phyloP scores from a whole-genome alignment of 2,888 invertebrate species.

The Lingula anatina region DNA sequence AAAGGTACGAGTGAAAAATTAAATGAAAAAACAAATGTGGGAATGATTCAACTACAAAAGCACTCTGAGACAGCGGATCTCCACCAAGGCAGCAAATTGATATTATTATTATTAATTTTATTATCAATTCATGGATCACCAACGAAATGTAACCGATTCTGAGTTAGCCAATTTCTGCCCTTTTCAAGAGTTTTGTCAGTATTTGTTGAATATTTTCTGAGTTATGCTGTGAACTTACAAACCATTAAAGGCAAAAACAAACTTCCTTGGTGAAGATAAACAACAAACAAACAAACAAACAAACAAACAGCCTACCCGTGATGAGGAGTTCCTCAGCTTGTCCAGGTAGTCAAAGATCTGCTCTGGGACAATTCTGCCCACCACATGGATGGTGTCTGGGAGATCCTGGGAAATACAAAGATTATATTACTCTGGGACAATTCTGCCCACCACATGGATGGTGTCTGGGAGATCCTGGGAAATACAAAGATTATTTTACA shows the following conservation, averaged over 20 bases:
- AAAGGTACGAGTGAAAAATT: too few relatives aligned
- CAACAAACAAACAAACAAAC: too few relatives aligned
- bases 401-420: constrained; percentile 58
- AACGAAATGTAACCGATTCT: too few relatives aligned
- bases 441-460: constrained; percentile 80
- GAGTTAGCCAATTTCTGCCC: neutral
- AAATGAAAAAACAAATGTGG: too few relatives aligned
- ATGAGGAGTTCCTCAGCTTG: constrained; percentile 81
- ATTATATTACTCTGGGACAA: constrained; percentile 72
- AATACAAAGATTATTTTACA: constrained; percentile 56
- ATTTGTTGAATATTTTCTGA: neutral
- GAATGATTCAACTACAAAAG: too few relatives aligned
- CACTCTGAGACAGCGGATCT: too few relatives aligned
- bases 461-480: constrained; percentile 67
- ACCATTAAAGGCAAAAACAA: too few relatives aligned
- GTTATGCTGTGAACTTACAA: too few relatives aligned
- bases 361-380: constrained; percentile 84
- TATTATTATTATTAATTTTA: too few relatives aligned
- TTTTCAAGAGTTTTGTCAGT: neutral
- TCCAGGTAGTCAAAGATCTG: constrained; percentile 89
- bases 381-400: constrained; percentile 70
- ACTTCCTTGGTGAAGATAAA: too few relatives aligned
- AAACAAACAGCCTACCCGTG: constrained; percentile 61
- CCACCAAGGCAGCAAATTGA: too few relatives aligned
- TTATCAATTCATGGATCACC: too few relatives aligned